phyloP scores from a whole-genome alignment of 2,113 vertebrate species.

The Riparia riparia region DNA sequence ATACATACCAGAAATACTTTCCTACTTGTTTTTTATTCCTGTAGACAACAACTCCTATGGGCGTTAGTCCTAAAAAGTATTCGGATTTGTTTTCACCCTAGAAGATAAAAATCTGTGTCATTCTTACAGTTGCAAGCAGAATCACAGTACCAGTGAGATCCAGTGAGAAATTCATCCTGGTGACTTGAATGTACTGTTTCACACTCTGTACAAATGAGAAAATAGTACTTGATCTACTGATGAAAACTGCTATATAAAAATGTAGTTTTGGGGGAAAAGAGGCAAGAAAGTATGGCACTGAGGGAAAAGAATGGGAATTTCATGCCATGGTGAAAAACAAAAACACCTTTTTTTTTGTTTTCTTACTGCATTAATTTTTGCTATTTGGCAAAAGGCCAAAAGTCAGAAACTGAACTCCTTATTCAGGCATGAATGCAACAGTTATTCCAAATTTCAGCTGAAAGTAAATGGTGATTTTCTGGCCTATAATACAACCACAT shows the following conservation, averaged over 20 bases:
- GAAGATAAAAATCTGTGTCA: slow-evolving; percentile 51
- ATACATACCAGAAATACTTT: slow-evolving; percentile 92
- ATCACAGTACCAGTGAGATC: background rate
- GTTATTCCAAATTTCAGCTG: background rate
- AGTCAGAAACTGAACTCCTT: background rate
- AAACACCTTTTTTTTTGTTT: background rate
- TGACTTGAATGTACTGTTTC: background rate
- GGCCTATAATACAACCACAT: background rate
- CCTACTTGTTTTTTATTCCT: slow-evolving; percentile 93
- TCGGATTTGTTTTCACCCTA: slow-evolving; percentile 92
- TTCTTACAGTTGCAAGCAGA: background rate
- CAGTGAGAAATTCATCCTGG: background rate
- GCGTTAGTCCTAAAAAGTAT: slow-evolving; percentile 92
- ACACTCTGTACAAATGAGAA: background rate
- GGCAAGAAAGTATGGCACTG: background rate
- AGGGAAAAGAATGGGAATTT: background rate
- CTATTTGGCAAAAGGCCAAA: background rate
- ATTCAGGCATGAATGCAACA: background rate
- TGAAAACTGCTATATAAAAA: accelerated
- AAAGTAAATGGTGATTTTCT: background rate
- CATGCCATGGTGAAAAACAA: background rate
- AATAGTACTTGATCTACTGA: background rate
- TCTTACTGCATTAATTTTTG: background rate
- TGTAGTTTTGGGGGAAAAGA: background rate
- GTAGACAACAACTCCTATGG: slow-evolving; percentile 89